phyloP scores from a whole-genome alignment of 2,888 invertebrate species.

The Amorpha juglandis region DNA sequence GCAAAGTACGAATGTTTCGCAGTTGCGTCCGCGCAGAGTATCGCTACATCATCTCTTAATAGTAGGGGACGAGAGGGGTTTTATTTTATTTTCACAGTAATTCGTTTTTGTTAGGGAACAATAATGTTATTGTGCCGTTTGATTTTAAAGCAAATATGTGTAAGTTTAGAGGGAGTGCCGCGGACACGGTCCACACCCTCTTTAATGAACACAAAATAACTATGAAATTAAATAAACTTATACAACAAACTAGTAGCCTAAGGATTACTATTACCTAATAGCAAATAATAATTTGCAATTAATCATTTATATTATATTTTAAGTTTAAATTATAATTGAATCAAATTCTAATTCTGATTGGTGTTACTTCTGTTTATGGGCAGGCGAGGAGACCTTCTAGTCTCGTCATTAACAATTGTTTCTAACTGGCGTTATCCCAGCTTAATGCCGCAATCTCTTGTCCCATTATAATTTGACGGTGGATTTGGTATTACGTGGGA shows the following conservation, averaged over 20 bases:
- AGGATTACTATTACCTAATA: too few species aligned
- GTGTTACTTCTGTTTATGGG: too few species aligned
- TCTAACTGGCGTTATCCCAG: too few species aligned
- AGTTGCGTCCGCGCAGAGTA: slow-evolving; percentile 75
- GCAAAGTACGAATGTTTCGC: slow-evolving; percentile 57
- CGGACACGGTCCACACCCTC: slow-evolving; percentile 74
- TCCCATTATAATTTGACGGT: too few species aligned
- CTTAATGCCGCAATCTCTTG: too few species aligned
- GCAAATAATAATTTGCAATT: not conserved
- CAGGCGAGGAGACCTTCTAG: too few species aligned
- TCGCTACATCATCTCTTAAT: slow-evolving; percentile 83
- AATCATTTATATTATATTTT: not conserved
- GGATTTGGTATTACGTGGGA: too few species aligned
- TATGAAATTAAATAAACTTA: slow-evolving; percentile 27
- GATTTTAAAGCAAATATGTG: slow-evolving; percentile 80
- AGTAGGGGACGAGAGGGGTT: slow-evolving; percentile 81
- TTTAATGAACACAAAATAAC: slow-evolving; percentile 43
- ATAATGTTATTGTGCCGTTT: slow-evolving; percentile 73
- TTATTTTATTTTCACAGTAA: slow-evolving; percentile 83
- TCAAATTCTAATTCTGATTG: too few species aligned
- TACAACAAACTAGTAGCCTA: too few species aligned
- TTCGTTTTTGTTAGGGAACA: slow-evolving; percentile 77
- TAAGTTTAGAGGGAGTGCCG: slow-evolving; percentile 63
- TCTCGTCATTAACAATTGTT: too few species aligned
- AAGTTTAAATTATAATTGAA: too few species aligned